A percentile compares a stretch with the other conserved stretches of the same genome.
Evolutionary conservation across 2,797 vertebrate genomes (phyloP).

Genomic region (Coilia nasus): DNA sequence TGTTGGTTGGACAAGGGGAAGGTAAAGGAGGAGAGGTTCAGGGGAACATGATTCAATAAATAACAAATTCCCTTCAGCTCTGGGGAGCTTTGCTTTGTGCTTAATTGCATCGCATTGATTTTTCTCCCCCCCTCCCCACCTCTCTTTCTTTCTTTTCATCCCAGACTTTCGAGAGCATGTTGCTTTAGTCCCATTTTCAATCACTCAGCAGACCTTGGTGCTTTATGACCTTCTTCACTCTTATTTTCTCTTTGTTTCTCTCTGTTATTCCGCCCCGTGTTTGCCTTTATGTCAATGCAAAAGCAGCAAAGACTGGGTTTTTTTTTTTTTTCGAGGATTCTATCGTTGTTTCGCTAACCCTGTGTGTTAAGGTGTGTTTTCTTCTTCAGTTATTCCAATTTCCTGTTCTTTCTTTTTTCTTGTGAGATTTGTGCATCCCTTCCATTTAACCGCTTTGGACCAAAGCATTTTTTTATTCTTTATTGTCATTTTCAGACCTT

Average conservation of each 20-base stretch:
- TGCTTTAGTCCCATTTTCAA: slow-evolving; percentile 73
- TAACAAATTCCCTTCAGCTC: slow-evolving; percentile 75
- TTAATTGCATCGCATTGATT: slow-evolving; percentile 83
- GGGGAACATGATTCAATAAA: slow-evolving; percentile 73
- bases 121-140: slow-evolving; percentile 43
- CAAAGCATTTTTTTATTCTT: not conserved
- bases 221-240: slow-evolving; percentile 62
- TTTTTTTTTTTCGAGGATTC: not conserved
- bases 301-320: not conserved
- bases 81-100: slow-evolving; percentile 71
- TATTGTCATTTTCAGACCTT: not conserved
- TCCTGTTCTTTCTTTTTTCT: not conserved
- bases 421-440: not conserved
- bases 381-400: not conserved
- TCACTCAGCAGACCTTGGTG: slow-evolving; percentile 69
- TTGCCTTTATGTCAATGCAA: slow-evolving; percentile 9
- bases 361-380: not conserved
- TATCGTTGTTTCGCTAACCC: not conserved
- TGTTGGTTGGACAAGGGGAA: slow-evolving; percentile 59
- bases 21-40: slow-evolving; percentile 53
- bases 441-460: not conserved
- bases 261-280: not conserved
- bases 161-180: slow-evolving; percentile 51
- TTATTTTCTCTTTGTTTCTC: slow-evolving; percentile 12
- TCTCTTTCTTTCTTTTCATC: slow-evolving; percentile 60